Evolutionary conservation across 2,888 invertebrate genomes (phyloP), one percentile per base, ranked within the genome.

Genomic region (Sphecodes monilicornis): DNA sequence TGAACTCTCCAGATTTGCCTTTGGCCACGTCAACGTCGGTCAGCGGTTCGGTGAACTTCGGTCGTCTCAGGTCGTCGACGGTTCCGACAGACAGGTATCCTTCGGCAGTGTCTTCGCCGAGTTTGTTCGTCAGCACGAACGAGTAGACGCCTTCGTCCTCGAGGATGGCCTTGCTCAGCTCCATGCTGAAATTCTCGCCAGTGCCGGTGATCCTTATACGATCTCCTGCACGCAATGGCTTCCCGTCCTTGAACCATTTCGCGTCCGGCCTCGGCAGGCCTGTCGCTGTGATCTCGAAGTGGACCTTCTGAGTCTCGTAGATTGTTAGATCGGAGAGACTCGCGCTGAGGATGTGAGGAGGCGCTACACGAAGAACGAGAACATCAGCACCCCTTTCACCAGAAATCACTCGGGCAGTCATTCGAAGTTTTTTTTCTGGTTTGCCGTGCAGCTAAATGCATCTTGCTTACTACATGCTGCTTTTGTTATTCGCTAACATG

Each of bases 141-240:
- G 97, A 97, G 95, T 98, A 99, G 82, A 96, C 96, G 16, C 98
- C 98, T n/a, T 97, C 97, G 93, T 98, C 98, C 16, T 96, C 96
- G 90, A 97, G 93, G 80, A 96, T 96, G 0, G 97, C 96, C 77
- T 96, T 96, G 73, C 96, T 96, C 60, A 99, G 96, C 90, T 97
- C 97, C 87, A 99, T 95, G 91, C 96, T 97, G 93, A 97, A 97
- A 71, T 96, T 95, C 86, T 97, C 97, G 0, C 92, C 94, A 0
- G 91, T 79, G 22, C 86, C 88, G 1, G 88, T 74, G 43, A 91
- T 90, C 74, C 93, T 93, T 0, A 93, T 71, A 71, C 91, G 92
- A 70, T 94, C 96, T 85, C 97, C 96, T 0, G 96, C 95, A 87
- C 96, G 96, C 43, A 98, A 95, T 86, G 97, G 97, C 90, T 97